Percentiles rank a stretch among this genome's conserved stretches.
phyloP scores from a whole-genome alignment of 2,888 invertebrate species.

The Apantesis nais region DNA sequence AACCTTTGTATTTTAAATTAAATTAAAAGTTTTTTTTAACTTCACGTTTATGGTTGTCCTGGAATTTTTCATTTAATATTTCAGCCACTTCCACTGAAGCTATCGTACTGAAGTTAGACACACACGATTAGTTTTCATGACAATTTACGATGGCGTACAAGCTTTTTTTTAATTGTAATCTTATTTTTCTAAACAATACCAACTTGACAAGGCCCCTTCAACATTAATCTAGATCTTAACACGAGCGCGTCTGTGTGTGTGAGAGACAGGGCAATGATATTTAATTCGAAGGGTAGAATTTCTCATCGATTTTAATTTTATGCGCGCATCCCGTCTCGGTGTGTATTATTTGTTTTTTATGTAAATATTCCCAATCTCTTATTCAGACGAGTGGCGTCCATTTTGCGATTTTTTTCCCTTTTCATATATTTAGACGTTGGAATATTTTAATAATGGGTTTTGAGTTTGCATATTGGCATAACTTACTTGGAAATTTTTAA shows the following conservation, averaged over 20 bases:
- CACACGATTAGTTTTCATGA: no score
- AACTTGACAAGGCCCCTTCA: conserved; percentile 61
- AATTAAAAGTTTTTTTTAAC: no score
- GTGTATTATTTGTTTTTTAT: conserved; percentile 84
- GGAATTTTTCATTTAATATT: no score
- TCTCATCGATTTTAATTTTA: conserved; percentile 86
- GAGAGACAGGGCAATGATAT: conserved; percentile 81
- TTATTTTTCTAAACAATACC: conserved; percentile 48
- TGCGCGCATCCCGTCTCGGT: conserved; percentile 83
- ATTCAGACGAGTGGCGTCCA: conserved; percentile 76
- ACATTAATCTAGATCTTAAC: conserved; percentile 75
- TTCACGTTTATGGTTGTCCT: no score
- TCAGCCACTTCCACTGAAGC: no score
- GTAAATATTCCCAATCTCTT: conserved; percentile 81
- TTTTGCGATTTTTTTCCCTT: conserved; percentile 71
- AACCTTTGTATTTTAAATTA: conserved; percentile 49
- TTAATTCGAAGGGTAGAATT: conserved; percentile 84
- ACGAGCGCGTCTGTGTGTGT: conserved; percentile 51
- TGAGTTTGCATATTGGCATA: conserved; percentile 59
- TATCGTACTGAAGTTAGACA: no score
- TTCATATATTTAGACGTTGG: conserved; percentile 71
- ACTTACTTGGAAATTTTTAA: conserved; percentile 41
- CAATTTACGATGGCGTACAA: no score
- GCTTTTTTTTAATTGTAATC: no score
- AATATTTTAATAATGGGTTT: conserved; percentile 69